phyloP scores from a whole-genome alignment of 2,888 invertebrate species.

The Criorhina ranunculi region DNA sequence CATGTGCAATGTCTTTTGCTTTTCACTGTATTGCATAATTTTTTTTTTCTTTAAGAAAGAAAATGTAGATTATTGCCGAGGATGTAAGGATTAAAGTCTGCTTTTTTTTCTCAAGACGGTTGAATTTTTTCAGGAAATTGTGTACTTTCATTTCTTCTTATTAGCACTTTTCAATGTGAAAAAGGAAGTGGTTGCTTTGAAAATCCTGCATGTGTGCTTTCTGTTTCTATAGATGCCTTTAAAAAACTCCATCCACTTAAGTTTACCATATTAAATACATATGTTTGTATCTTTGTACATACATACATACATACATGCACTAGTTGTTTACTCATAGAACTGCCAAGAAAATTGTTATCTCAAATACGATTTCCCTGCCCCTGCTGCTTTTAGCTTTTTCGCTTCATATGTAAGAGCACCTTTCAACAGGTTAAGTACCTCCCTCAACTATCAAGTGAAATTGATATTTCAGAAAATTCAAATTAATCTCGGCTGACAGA shows the following conservation, averaged over 20 bases:
- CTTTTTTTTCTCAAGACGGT: too few relatives aligned
- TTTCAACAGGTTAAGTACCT: not conserved
- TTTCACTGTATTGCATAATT: too few relatives aligned
- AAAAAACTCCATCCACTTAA: not conserved
- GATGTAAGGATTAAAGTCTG: too few relatives aligned
- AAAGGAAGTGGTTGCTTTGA: conserved; percentile 1
- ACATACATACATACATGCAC: not conserved
- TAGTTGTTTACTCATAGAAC: not conserved
- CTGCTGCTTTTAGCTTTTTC: conserved; percentile 17
- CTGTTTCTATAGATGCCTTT: not conserved
- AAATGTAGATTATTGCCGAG: too few relatives aligned
- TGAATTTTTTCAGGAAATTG: too few relatives aligned
- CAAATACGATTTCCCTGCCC: conserved; percentile 20
- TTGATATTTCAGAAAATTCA: conserved; percentile 36
- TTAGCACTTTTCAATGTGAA: not conserved
- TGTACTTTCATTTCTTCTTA: not conserved
- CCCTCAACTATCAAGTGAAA: conserved; percentile 8
- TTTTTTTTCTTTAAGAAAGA: too few relatives aligned
- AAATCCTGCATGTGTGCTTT: not conserved
- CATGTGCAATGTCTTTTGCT: too few relatives aligned
- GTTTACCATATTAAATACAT: too few relatives aligned
- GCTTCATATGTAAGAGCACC: not conserved
- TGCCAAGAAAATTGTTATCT: not conserved
- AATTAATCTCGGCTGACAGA: conserved; percentile 5
- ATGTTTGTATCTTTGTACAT: not conserved